phyloP scores from a whole-genome alignment of 2,888 invertebrate genomes.

The Cantharis nigra region DNA sequence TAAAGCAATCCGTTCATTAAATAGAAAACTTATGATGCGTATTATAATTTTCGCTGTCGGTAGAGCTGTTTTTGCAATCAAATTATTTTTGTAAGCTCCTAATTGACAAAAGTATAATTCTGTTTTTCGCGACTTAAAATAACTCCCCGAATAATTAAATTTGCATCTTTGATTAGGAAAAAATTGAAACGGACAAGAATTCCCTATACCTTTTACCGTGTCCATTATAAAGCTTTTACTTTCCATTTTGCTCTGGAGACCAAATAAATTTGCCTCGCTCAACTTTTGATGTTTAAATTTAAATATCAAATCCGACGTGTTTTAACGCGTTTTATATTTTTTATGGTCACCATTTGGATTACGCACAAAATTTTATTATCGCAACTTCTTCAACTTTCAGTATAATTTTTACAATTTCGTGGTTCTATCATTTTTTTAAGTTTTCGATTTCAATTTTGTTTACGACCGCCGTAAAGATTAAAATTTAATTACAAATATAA shows the following conservation, averaged over 20 bases:
- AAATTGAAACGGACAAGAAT: not conserved
- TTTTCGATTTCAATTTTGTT: too few species aligned
- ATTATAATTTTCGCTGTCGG: not conserved
- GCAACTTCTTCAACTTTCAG: not conserved
- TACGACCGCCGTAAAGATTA: too few species aligned
- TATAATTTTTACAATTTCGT: not conserved
- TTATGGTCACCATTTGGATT: not conserved
- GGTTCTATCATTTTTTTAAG: not conserved
- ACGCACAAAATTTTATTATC: not conserved
- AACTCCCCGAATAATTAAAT: not conserved
- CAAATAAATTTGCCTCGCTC: not conserved
- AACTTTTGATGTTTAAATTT: slow-evolving; percentile 1
- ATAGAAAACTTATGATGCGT: not conserved
- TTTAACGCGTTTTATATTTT: not conserved
- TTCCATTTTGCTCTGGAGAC: slow-evolving; percentile 2
- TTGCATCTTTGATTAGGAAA: not conserved
- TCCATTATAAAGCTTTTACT: not conserved
- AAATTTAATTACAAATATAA: too few species aligned
- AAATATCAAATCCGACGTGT: not conserved
- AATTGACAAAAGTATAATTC: not conserved
- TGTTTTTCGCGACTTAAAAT: not conserved
- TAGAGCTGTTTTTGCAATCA: not conserved
- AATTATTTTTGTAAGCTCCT: not conserved
- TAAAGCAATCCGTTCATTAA: not conserved
- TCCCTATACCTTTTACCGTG: not conserved